These are phyloP conservation scores for Leptosomus discolor DNA, from an alignment of 2,113 vertebrate species.

Conservation along the genomic window DNA sequence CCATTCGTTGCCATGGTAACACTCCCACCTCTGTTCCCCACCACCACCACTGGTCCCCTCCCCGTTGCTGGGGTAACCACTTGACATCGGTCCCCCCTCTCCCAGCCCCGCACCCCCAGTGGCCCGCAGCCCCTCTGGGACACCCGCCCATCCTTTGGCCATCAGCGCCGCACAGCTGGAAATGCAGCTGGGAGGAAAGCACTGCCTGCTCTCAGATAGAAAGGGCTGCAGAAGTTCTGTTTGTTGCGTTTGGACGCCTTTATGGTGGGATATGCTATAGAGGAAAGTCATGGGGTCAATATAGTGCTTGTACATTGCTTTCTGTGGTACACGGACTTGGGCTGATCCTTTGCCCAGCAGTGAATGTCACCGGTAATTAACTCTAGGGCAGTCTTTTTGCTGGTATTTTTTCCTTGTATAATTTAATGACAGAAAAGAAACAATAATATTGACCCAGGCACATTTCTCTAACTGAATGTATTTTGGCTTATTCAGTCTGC, in stretches of 20 bases:
- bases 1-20: conserved; percentile 36
- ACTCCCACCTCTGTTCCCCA: neutral
- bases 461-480: neutral
- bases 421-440: neutral
- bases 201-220: rapidly evolving
- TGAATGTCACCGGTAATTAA: neutral
- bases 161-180: rapidly evolving
- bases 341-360: neutral
- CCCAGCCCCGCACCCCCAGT: neutral
- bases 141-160: neutral
- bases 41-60: neutral
- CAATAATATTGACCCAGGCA: neutral
- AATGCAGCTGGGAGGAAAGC: neutral
- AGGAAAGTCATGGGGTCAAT: neutral
- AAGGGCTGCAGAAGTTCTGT: neutral
- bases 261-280: neutral
- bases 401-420: neutral
- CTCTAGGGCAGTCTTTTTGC: neutral
- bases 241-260: neutral
- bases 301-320: rapidly evolving
- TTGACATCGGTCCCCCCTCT: neutral
- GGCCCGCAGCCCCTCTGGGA: rapidly evolving
- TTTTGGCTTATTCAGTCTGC: neutral
- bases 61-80: conserved; percentile 42
- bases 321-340: neutral